Evolutionary conservation across 2,113 vertebrate genomes (phyloP).

Genomic region (Thalassoma bifasciatum): DNA sequence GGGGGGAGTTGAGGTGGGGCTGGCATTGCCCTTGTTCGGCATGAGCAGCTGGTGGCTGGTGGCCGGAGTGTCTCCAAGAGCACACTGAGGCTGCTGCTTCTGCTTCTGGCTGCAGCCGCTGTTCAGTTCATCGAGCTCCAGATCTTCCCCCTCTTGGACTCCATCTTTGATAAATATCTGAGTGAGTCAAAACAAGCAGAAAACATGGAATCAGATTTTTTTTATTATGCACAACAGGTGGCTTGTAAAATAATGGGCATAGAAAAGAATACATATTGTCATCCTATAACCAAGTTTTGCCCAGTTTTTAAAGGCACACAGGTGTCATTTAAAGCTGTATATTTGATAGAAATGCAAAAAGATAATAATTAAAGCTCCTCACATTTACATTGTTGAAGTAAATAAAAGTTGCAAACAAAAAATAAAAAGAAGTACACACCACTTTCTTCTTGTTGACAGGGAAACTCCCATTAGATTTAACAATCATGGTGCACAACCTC

Average conservation of each 20-base stretch:
- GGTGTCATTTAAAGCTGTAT: too few species aligned
- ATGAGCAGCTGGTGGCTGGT: conserved; percentile 81
- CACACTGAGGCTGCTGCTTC: conserved; percentile 67
- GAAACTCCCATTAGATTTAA: conserved; percentile 97
- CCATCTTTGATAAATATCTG: conserved; percentile 90
- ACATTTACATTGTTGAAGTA: neutral
- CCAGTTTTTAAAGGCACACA: too few species aligned
- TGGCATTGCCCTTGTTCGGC: conserved; percentile 83
- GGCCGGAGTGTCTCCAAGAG: conserved; percentile 81
- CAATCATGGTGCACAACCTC: conserved; percentile 95
- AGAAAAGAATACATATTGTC: too few species aligned
- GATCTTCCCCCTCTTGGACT: conserved; percentile 87
- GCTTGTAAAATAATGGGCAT: conserved; percentile 17
- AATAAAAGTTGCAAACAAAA: neutral
- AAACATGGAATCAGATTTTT: neutral
- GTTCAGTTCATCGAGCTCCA: conserved; percentile 93
- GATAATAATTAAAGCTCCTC: neutral
- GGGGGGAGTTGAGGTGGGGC: conserved; percentile 82
- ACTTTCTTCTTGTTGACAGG: conserved; percentile 96
- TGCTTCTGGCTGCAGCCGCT: conserved; percentile 89
- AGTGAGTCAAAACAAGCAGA: conserved; percentile 3
- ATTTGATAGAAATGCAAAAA: too few species aligned
- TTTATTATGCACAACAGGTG: neutral
- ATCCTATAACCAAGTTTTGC: too few species aligned
- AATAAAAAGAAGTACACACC: conserved; percentile 82